These are phyloP conservation scores for Mantis religiosa DNA, from an alignment of 2,888 invertebrate species.

Conservation along the genomic window DNA sequence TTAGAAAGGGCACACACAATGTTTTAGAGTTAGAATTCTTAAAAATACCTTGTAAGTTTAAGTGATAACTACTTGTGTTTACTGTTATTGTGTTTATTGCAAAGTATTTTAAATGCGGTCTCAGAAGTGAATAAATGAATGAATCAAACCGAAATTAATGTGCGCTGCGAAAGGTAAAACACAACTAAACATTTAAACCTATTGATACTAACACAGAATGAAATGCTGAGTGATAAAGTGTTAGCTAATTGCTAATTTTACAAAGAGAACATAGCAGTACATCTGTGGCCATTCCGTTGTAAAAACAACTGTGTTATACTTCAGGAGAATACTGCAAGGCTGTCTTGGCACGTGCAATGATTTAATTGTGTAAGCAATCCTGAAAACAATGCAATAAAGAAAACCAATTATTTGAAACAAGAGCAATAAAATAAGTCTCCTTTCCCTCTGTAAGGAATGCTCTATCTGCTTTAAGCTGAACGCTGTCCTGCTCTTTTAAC, in stretches of 20 bases:
- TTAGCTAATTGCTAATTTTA: too few relatives aligned
- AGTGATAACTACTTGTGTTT: too few relatives aligned
- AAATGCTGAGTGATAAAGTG: neutral
- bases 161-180: too few relatives aligned
- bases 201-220: neutral
- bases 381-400: neutral
- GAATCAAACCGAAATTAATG: too few relatives aligned
- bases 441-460: neutral
- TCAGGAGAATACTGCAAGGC: neutral
- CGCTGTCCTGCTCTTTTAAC: neutral
- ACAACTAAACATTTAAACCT: too few relatives aligned
- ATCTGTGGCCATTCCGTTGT: neutral
- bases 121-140: too few relatives aligned
- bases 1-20: too few relatives aligned
- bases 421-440: neutral
- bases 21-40: too few relatives aligned
- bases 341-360: neutral
- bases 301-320: neutral
- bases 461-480: neutral
- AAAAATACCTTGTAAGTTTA: too few relatives aligned
- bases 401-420: neutral
- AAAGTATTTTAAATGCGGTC: too few relatives aligned
- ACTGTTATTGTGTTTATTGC: too few relatives aligned
- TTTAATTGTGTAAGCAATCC: neutral
- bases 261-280: too few relatives aligned